A percentile compares a stretch with the other conserved stretches of the same genome.
Conservation (phyloP, 2,888 invertebrate species). For the Lasioglossum morio region DNA sequence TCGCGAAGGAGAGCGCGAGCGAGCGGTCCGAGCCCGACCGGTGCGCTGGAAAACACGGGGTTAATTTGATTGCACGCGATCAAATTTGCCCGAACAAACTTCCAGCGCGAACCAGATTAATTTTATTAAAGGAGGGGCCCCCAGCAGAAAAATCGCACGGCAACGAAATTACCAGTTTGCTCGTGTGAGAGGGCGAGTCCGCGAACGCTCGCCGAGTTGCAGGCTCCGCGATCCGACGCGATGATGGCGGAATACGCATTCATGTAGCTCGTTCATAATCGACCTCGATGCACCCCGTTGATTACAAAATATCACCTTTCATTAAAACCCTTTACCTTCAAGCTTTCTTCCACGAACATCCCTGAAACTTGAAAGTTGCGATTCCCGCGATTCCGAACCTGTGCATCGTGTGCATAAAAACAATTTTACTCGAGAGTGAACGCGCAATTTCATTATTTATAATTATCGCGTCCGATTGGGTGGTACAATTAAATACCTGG, state of each 20-base stretch:
- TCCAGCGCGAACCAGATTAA: background rate
- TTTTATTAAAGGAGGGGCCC: constrained; percentile 8
- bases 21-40: background rate
- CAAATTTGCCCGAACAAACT: background rate
- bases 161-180: constrained; percentile 6
- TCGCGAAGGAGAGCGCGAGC: constrained; percentile 11
- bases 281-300: background rate
- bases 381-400: background rate
- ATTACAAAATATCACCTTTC: background rate
- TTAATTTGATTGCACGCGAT: constrained; percentile 22
- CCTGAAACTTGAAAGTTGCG: background rate
- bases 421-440: background rate
- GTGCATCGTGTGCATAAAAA: background rate
- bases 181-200: background rate
- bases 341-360: background rate
- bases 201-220: background rate
- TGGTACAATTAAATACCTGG: background rate
- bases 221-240: background rate
- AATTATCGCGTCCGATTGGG: background rate
- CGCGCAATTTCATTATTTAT: background rate
- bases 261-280: background rate
- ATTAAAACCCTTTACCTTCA: background rate
- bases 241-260: background rate
- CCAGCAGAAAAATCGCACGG: background rate
- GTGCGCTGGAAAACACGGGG: constrained; percentile 13